A percentile compares a stretch with the other conserved stretches of the same genome.
These are phyloP conservation scores for Xanthia icteritia DNA, from an alignment of 2,888 invertebrate genomes.

Conservation along the genomic window DNA sequence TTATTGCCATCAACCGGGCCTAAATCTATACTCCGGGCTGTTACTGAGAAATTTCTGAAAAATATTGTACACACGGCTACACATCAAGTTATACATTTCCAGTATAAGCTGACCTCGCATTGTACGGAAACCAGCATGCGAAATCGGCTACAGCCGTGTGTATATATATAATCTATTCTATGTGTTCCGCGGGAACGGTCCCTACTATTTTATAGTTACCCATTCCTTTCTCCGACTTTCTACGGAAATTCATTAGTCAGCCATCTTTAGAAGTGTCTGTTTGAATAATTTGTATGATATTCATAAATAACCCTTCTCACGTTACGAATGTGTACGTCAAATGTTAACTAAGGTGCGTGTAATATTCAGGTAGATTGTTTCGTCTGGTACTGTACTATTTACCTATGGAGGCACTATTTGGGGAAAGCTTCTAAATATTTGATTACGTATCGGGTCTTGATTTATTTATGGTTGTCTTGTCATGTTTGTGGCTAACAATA, in stretches of 20 bases:
- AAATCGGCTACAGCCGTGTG: no score
- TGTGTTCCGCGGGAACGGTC: neutral
- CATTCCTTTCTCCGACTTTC: conserved; percentile 24
- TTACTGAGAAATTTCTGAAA: neutral
- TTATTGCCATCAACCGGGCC: no score
- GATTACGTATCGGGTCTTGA: conserved; percentile 44
- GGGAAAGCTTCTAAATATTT: conserved; percentile 52
- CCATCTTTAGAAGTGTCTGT: conserved; percentile 45
- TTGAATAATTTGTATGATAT: conserved; percentile 63
- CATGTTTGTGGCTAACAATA: conserved; percentile 22
- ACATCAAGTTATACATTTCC: no score
- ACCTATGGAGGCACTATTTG: conserved; percentile 40
- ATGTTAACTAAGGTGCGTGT: conserved; percentile 64
- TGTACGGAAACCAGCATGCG: no score
- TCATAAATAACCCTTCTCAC: conserved; percentile 68
- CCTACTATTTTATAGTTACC: conserved; percentile 1
- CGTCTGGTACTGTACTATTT: conserved; percentile 39
- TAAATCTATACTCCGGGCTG: no score
- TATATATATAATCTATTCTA: neutral
- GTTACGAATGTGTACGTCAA: conserved; percentile 60
- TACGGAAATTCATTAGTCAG: conserved; percentile 57
- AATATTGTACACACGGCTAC: neutral
- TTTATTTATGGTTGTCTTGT: conserved; percentile 50
- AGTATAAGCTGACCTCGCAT: no score
- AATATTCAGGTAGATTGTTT: conserved; percentile 63